phyloP scores from a whole-genome alignment of 2,797 vertebrate species.

The Sylvilagus floridanus region DNA sequence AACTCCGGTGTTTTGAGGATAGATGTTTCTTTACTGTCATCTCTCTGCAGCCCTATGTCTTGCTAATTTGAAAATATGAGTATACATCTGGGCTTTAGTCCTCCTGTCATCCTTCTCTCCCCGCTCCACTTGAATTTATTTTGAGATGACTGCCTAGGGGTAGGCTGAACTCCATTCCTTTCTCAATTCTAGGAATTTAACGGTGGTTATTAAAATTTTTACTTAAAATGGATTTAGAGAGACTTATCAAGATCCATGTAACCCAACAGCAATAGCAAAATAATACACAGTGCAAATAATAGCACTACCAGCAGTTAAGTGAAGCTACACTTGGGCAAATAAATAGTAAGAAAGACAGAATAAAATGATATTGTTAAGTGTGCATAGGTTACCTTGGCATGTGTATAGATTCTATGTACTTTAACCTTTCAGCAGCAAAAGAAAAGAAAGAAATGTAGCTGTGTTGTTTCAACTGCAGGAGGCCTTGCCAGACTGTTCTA shows the following conservation, averaged over 20 bases:
- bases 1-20: not conserved
- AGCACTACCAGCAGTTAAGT: not conserved
- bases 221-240: not conserved
- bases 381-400: not conserved
- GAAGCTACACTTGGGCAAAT: not conserved
- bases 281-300: not conserved
- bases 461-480: not conserved
- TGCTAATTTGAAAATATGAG: not conserved
- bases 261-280: not conserved
- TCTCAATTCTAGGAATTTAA: not conserved
- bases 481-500: not conserved
- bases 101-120: not conserved
- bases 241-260: no score
- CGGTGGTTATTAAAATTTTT: not conserved
- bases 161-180: not conserved
- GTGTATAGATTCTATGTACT: not conserved
- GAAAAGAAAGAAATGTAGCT: not conserved
- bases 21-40: not conserved
- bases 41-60: not conserved
- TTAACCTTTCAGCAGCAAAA: not conserved
- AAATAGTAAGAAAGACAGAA: not conserved
- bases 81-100: accelerated
- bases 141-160: not conserved
- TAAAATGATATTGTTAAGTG: not conserved
- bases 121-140: not conserved